Conservation (phyloP, 2,888 invertebrate genomes). For the Biston stratarius region DNA sequence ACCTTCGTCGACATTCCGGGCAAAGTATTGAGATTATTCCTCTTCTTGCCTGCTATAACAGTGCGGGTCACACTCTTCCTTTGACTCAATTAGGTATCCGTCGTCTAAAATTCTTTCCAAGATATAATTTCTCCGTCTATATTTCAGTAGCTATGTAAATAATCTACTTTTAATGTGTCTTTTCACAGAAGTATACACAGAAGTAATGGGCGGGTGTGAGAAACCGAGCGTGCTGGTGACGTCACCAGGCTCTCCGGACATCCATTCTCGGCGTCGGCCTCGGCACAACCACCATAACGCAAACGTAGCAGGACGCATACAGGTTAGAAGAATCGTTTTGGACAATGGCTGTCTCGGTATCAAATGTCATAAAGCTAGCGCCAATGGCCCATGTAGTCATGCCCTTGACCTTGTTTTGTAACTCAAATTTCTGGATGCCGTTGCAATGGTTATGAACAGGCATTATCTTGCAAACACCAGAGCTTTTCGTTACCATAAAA, state of each 20-base stretch:
- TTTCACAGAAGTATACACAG: constrained; percentile 88
- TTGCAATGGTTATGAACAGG: neutral
- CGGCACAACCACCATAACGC: constrained; percentile 85
- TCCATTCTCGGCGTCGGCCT: constrained; percentile 87
- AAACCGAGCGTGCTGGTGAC: constrained; percentile 97
- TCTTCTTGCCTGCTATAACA: no score
- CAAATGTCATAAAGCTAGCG: no score
- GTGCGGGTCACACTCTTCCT: no score
- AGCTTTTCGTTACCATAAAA: no score
- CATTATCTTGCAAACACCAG: no score
- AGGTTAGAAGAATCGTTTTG: constrained; percentile 76
- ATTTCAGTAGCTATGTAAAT: neutral
- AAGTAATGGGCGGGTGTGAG: constrained; percentile 88
- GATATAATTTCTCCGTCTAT: no score
- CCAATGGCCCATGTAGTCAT: no score
- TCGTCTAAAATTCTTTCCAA: neutral
- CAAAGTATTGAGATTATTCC: no score
- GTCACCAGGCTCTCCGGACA: constrained; percentile 96
- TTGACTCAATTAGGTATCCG: neutral
- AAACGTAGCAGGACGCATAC: constrained; percentile 93
- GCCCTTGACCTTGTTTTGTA: neutral
- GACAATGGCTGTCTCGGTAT: neutral
- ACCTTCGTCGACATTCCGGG: no score
- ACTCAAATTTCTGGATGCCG: neutral
- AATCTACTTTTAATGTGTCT: constrained; percentile 32